Conservation (phyloP, 2,888 invertebrate species). For the Machimus atricapillus region DNA sequence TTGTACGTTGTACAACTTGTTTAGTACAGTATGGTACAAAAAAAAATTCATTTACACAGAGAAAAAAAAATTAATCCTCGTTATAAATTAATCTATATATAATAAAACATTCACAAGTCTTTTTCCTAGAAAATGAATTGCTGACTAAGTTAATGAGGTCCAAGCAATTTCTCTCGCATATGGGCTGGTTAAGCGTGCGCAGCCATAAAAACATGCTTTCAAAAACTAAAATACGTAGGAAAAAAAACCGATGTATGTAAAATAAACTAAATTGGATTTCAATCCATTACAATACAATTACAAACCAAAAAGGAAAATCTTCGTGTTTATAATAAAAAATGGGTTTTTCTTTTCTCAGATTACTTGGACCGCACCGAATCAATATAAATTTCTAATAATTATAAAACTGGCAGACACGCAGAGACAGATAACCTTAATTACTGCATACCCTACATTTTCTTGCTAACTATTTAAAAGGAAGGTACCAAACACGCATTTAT, state of each 20-base stretch:
- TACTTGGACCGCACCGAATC: not conserved
- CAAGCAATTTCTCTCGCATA: not conserved
- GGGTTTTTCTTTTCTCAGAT: not conserved
- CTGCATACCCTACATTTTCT: constrained; percentile 1
- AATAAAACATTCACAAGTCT: constrained; percentile 34
- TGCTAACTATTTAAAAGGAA: constrained; percentile 34
- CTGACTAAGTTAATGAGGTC: not conserved
- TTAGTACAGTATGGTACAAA: constrained; percentile 14
- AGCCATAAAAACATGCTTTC: not conserved
- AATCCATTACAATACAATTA: not conserved
- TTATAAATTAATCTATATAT: constrained; percentile 38
- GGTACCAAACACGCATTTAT: constrained; percentile 18
- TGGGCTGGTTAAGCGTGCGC: not conserved
- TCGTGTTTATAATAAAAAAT: not conserved
- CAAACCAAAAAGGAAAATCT: not conserved
- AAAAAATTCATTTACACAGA: constrained; percentile 22
- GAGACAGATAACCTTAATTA: not conserved
- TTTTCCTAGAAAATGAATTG: constrained; percentile 3
- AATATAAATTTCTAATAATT: constrained; percentile 1
- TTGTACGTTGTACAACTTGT: constrained; percentile 27
- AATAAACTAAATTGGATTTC: not conserved
- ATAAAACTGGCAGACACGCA: constrained; percentile 12
- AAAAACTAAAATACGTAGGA: not conserved
- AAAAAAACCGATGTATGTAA: not conserved
- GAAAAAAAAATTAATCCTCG: constrained; percentile 31